Base-by-base conservation (phyloP, 2,113 vertebrate species). In the Psophia crepitans region DNA sequence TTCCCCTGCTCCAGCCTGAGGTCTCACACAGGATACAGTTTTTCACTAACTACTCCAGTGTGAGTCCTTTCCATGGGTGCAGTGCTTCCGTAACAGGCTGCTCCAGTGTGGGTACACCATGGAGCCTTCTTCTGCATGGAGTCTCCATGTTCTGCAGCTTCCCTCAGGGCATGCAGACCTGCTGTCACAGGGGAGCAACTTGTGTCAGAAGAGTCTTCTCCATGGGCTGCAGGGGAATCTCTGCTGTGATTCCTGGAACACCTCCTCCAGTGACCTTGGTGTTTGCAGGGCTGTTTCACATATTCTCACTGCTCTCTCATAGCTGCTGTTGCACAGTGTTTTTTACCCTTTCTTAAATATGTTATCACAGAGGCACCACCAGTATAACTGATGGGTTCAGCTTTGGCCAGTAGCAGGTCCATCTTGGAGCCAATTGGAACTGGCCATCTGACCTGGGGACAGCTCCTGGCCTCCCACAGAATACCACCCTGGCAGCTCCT, bases 231-330 rank as follows among this genome's bases (percentile, higher is more conserved):
- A 49, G 10, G 30, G 20, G 1, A 68, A 32, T 12, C 4, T 56
- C 49, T 33, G 11, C 39, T 85, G 4, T 0, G 0, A 23, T 2
- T 2, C 11, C 16, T 44, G 16, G 20, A 33, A 8, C 27, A 27
- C 4, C 27, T 37, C 39, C 12, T 58, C 9, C 41, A 33, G 8
- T 26, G 27, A 33, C 28, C 10, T 33, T 17, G 8, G 32, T 10
- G 21, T 57, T 48, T 64, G 13, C 23, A 56, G 11, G 5, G 23
- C 6, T 73, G 6, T 26, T 63, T 32, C 32, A 14, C 10, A 16
- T 20, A 4, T 32, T 73, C 32, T 53, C 16, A 63, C 8, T 85
- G 4, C 11, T 56, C 5, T 54, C 33, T 65, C 9, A 12, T 22
- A 39, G 28, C 11, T 39, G 49, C 9, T 33, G 20, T 41, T 63